Base-by-base conservation (phyloP, 1,140 invertebrate species). In the Drosophila lacertosa region DNA sequence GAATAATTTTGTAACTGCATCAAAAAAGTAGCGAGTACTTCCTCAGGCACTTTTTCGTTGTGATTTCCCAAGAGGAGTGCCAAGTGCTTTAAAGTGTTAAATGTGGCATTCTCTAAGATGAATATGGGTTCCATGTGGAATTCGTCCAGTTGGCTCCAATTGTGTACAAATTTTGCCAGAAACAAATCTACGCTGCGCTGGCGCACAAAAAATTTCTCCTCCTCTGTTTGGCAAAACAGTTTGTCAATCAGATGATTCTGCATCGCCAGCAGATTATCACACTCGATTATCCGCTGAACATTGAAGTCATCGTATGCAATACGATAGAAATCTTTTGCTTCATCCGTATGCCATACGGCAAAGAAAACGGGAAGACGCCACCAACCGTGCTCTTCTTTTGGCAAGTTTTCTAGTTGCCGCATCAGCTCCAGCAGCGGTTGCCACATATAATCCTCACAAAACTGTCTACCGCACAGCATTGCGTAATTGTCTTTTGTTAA, bases 321-420 rank as follows among this genome's bases (percentile, higher is more conserved):
- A 2, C 18, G 26, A 39, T 63, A 76, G 6, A 73, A 79, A 35
- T 70, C 39, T 4, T 37, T 18, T 6, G 50, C 54, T 6, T 58
- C 9, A 7, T 37, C 16, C 0, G 13, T 39, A 20, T 72, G 33
- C 6, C n/a, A n/a, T n/a, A 66, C 15, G 0, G 40, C 6, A 18
- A 81, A 75, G 2, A 78, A 18, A 5, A 63, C 29, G 4, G 40
- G 20, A 13, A 84, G 35, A 5, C 75, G 71, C 80, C 80, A 83
- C 75, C 75, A 83, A 11, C 75, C 80, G 18, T 83, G 74, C 10
- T 47, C 24, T 1, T 11, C 10, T 39, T 42, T 57, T 11, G 75
- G 71, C 11, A 79, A 29, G 3, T 15, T 10, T 13, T 58, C 16
- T 10, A 74, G 15, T 47, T 59, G 37, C 0, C 22, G 2, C 7